phyloP scores from a whole-genome alignment of 2,888 invertebrate genomes.

The Hirtodrosophila trivittata region DNA sequence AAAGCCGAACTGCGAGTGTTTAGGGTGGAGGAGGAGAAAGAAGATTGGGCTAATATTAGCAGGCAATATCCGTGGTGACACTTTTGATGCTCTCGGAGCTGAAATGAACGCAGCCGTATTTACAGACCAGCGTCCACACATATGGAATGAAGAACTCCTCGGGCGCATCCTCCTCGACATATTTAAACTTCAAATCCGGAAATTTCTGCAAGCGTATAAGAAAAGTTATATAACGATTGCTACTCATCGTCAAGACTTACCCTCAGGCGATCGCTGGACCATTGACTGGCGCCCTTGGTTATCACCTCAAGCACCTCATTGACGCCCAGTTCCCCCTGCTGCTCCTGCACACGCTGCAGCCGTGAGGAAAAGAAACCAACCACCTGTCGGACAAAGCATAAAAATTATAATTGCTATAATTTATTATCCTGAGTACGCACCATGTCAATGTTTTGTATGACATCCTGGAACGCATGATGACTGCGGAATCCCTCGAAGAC shows the following conservation, averaged over 20 bases:
- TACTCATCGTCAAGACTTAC: constrained; percentile 85
- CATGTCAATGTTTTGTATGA: constrained; percentile 97
- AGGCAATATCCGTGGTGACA: constrained; percentile 82
- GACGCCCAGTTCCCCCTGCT: constrained; percentile 91
- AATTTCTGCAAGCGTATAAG: constrained; percentile 91
- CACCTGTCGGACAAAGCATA: constrained; percentile 82
- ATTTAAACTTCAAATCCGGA: constrained; percentile 98
- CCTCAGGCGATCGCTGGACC: constrained; percentile 96
- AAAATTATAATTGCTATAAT: too few species aligned
- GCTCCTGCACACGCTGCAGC: constrained; percentile 87
- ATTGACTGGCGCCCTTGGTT: constrained; percentile 95
- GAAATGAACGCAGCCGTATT: constrained; percentile 85
- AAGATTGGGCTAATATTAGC: constrained; percentile 77
- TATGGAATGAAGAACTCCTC: constrained; percentile 99
- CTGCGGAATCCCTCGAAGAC: constrained; percentile 94
- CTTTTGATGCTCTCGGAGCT: constrained; percentile 83
- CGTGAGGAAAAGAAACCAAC: constrained; percentile 87
- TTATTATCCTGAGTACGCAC: too few species aligned
- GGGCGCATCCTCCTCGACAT: constrained; percentile 99
- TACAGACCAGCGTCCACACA: constrained; percentile 96
- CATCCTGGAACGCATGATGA: constrained; percentile 95
- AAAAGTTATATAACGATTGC: background rate
- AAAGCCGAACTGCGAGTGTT: constrained; percentile 35
- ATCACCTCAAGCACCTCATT: constrained; percentile 94
- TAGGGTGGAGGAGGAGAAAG: constrained; percentile 8